phyloP scores from a whole-genome alignment of 2,797 vertebrate species.

The Siniperca obscura region DNA sequence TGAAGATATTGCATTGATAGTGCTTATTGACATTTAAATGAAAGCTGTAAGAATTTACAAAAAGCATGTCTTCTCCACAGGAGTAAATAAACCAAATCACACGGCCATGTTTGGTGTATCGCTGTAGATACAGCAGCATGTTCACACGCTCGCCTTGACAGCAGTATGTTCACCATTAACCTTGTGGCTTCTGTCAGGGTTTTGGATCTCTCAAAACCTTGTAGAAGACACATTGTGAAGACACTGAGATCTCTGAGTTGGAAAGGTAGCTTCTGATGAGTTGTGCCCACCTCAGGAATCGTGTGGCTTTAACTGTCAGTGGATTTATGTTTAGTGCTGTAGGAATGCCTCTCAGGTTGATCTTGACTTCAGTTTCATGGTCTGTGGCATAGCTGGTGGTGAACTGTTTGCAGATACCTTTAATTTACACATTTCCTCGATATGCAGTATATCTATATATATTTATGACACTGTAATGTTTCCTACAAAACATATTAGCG shows the following conservation, averaged over 20 bases:
- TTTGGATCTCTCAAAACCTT: neutral
- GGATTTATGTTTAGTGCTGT: neutral
- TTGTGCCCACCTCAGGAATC: neutral
- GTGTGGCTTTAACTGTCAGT: neutral
- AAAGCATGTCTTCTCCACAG: neutral
- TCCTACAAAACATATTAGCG: too few relatives aligned
- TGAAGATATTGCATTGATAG: neutral
- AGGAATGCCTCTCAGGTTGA: neutral
- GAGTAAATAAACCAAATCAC: neutral
- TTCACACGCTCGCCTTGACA: neutral
- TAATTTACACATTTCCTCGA: too few relatives aligned
- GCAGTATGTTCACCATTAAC: constrained; percentile 2
- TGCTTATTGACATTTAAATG: constrained; percentile 1
- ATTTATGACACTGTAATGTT: too few relatives aligned
- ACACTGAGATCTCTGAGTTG: neutral
- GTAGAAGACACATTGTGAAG: neutral
- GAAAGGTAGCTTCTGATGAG: neutral
- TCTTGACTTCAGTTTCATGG: neutral
- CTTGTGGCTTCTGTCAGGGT: neutral
- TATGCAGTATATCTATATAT: too few relatives aligned
- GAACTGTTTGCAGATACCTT: neutral
- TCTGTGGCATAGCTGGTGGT: too few relatives aligned
- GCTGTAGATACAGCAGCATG: neutral
- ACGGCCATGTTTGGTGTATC: neutral
- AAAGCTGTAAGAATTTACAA: neutral